Evolutionary conservation across 2,888 invertebrate species (phyloP).

Genomic region (Crepidodera aurea): DNA sequence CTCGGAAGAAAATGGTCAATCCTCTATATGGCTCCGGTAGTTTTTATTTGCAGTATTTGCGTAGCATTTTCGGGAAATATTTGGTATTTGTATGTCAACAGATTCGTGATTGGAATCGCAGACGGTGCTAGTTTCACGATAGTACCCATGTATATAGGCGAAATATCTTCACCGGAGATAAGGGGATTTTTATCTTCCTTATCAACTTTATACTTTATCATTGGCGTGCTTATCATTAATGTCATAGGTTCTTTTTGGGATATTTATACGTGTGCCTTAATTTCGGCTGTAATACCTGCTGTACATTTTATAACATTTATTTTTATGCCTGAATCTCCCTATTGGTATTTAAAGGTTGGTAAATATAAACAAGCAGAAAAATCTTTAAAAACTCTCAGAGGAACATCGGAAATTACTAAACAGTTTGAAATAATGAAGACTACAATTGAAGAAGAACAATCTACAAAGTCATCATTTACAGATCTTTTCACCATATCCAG

Average conservation of each 20-base stretch:
- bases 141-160: slow-evolving; percentile 69
- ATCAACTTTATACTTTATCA: slow-evolving; percentile 65
- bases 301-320: slow-evolving; percentile 61
- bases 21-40: slow-evolving; percentile 49
- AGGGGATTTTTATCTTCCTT: slow-evolving; percentile 71
- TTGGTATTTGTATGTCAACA: slow-evolving; percentile 47
- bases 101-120: slow-evolving; percentile 68
- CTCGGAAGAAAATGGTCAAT: slow-evolving; percentile 75
- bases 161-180: slow-evolving; percentile 67
- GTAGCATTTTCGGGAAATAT: slow-evolving; percentile 13
- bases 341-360: slow-evolving; percentile 61
- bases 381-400: slow-evolving; percentile 62
- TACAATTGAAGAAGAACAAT: slow-evolving; percentile 49
- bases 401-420: slow-evolving; percentile 39
- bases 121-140: slow-evolving; percentile 60
- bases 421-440: slow-evolving; percentile 44
- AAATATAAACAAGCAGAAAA: slow-evolving; percentile 61
- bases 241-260: slow-evolving; percentile 61
- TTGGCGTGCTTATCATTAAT: slow-evolving; percentile 70
- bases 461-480: slow-evolving; percentile 40
- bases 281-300: slow-evolving; percentile 62
- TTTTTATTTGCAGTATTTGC: background rate
- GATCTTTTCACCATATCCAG: slow-evolving; percentile 47
- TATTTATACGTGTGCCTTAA: slow-evolving; percentile 63
- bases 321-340: slow-evolving; percentile 69